Evolutionary conservation across 2,113 vertebrate species (phyloP).

Genomic region (Enhydra lutris): DNA sequence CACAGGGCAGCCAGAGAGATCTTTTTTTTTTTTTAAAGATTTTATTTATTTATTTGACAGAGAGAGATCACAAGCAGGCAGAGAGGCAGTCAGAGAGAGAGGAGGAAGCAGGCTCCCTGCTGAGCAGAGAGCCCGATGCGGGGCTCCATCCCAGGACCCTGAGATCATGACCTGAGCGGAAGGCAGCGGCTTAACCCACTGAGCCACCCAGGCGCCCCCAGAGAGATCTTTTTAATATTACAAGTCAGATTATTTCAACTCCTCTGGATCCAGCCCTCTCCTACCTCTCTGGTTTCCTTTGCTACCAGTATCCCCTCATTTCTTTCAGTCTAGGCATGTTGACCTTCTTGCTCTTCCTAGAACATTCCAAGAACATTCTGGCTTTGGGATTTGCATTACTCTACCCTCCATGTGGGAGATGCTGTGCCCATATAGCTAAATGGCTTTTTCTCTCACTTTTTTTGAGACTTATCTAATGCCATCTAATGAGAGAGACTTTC

Average conservation of each 20-base stretch:
- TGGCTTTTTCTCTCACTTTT: neutral
- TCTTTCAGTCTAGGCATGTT: neutral
- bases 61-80: too few relatives aligned
- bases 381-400: neutral
- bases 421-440: neutral
- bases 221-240: slow-evolving; percentile 23
- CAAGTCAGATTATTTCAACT: neutral
- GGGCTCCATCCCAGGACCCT: too few relatives aligned
- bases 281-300: neutral
- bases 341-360: neutral
- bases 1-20: neutral
- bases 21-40: too few relatives aligned
- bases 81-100: too few relatives aligned
- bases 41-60: too few relatives aligned
- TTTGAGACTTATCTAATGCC: slow-evolving; percentile 2
- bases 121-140: too few relatives aligned
- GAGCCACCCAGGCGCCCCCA: too few relatives aligned
- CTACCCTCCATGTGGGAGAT: neutral
- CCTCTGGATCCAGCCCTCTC: neutral
- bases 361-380: neutral
- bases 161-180: too few relatives aligned
- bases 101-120: too few relatives aligned
- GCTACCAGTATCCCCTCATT: neutral
- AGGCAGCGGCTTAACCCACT: too few relatives aligned
- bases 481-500: neutral